Evolutionary conservation across 2,888 invertebrate genomes (phyloP).

Genomic region (Oithona nana): DNA sequence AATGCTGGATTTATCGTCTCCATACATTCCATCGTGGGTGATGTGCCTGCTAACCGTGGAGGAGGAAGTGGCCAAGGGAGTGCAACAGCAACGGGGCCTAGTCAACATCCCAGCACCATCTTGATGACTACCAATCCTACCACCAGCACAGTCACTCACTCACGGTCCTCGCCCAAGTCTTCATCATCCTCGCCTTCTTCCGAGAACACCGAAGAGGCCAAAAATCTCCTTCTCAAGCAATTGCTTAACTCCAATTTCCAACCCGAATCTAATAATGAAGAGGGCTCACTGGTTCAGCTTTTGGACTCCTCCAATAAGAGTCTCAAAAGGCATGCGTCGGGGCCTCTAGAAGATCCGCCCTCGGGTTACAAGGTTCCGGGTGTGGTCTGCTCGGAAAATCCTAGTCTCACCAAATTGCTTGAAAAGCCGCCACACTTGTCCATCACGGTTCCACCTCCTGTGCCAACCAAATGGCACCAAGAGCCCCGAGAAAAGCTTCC

Average conservation of each 20-base stretch:
- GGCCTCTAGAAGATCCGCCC: neutral
- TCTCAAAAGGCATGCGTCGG: neutral
- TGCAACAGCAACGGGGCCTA: neutral
- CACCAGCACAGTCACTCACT: neutral
- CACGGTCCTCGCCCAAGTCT: neutral
- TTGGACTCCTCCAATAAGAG: neutral
- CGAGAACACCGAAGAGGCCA: neutral
- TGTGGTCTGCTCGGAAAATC: constrained; percentile 10
- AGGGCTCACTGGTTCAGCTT: neutral
- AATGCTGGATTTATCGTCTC: neutral
- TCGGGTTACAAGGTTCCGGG: neutral
- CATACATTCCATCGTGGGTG: neutral
- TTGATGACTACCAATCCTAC: neutral
- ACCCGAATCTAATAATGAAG: neutral
- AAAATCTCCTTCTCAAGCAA: neutral
- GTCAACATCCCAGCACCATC: neutral
- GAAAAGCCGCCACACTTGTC: constrained; percentile 2
- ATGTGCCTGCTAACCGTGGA: neutral
- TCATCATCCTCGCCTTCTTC: neutral
- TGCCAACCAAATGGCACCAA: constrained; percentile 15
- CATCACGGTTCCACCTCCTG: constrained; percentile 4
- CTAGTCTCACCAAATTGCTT: constrained; percentile 1
- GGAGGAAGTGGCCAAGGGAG: neutral
- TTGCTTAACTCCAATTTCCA: neutral
- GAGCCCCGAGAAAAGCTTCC: constrained; percentile 15